Evolutionary conservation across 2,888 invertebrate species (phyloP), one percentile per base, ranked within the genome.

Genomic region (Tenthredo notha): DNA sequence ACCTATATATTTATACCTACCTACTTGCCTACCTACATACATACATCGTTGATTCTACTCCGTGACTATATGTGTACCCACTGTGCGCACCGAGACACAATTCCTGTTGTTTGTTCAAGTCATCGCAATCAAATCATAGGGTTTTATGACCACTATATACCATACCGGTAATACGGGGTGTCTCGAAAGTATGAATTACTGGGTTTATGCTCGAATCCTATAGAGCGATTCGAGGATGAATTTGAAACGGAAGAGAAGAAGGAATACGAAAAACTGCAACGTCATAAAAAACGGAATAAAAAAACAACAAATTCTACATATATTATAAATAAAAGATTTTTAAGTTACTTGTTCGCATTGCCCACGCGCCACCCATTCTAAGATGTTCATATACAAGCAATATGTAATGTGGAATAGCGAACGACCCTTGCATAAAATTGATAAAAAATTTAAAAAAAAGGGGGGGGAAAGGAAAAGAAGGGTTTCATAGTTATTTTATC

Each of bases 91-190:
- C 93, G 91, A 92, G 90, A 92, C 93, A 92, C 92, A 91, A 91
- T 92, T 93, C 93, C 93, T 92, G 93, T 91, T 91, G 91, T 92
- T 93, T 92, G 91, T 93, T 88, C 88, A 85, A 86, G 87, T 89
- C 89, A 88, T 90, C 90, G 89, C 89, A 87, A 88, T 89, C 87
- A 86, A 90, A 87, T 88, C 86, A 88, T 87, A 74, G 72, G 72
- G 75, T 65, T 74, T 74, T 84, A 74, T 74, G 40, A 43, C n/a
- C n/a, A 4, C 40, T 33, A 47, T 82, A 43, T 15, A 5, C 0
- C 2, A 43, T 82, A 43, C 54, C 47, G 50, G 15, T 54, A 74
- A 74, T 74, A 74, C 74, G 74, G 77, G 77, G 77, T 77, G 77
- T 77, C 47, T 12, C 29, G 47, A 6, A 77, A 74, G 72, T 67